A percentile compares a stretch with the other conserved stretches of the same genome.
These are phyloP conservation scores for Psittacula cyanocephala DNA, from an alignment of 2,113 vertebrate genomes.

Conservation along the genomic window DNA sequence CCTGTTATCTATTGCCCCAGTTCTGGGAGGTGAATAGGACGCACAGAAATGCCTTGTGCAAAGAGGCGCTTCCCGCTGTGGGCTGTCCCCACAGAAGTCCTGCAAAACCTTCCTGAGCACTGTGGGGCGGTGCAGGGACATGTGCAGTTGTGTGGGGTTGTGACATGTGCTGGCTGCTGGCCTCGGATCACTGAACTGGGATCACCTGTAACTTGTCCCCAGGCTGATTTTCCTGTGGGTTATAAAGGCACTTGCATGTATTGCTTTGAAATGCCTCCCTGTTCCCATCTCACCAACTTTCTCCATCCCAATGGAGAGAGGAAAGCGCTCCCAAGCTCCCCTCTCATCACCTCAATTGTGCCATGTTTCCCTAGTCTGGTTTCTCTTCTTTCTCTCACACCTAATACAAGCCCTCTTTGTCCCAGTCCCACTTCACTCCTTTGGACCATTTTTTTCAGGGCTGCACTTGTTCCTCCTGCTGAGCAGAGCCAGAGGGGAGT, in stretches of 20 bases:
- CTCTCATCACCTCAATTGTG: neutral
- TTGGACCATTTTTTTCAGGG: fast-evolving
- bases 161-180: neutral
- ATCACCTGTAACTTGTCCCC: neutral
- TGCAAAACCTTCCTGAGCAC: neutral
- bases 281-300: neutral
- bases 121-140: neutral
- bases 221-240: neutral
- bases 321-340: neutral
- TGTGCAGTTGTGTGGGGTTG: neutral
- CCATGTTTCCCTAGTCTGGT: neutral
- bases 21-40: neutral
- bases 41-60: neutral
- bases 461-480: neutral
- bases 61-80: neutral
- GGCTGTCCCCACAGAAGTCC: neutral
- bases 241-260: neutral
- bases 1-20: neutral
- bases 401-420: neutral
- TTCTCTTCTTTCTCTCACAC: neutral
- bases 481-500: neutral
- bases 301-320: neutral
- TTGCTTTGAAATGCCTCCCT: neutral
- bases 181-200: neutral
- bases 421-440: neutral